Conservation (phyloP, 2,113 vertebrate species). For the Odocoileus hemionus region DNA sequence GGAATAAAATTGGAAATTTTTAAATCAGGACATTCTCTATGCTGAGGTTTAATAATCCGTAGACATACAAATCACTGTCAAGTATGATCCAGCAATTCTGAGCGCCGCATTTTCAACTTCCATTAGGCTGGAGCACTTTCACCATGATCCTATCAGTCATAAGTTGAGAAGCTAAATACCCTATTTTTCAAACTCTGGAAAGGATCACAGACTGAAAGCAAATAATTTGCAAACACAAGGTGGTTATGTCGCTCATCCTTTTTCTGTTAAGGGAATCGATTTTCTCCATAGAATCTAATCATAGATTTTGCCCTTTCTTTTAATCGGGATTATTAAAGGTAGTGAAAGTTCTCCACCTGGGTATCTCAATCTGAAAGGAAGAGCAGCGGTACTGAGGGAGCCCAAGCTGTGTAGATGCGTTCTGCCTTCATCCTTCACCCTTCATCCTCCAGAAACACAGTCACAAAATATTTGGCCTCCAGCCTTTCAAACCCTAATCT, state of each 20-base stretch:
- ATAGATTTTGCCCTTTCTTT: constrained; percentile 20
- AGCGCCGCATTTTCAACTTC: constrained; percentile 72
- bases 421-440: too few relatives aligned
- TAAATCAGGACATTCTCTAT: constrained; percentile 45
- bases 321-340: not conserved
- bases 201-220: constrained; percentile 68
- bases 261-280: constrained; percentile 38
- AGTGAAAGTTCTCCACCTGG: not conserved
- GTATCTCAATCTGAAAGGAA: not conserved
- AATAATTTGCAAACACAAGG: constrained; percentile 74
- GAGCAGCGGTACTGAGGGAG: not conserved
- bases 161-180: constrained; percentile 71
- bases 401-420: not conserved
- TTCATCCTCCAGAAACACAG: not conserved
- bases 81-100: constrained; percentile 69
- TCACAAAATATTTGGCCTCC: not conserved
- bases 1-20: constrained; percentile 36
- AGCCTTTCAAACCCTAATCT: not conserved
- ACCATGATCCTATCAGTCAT: constrained; percentile 66
- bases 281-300: constrained; percentile 48
- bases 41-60: constrained; percentile 67
- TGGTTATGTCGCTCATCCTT: not conserved
- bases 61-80: constrained; percentile 79
- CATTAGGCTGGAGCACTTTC: constrained; percentile 72
- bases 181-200: constrained; percentile 69